Base-by-base conservation (phyloP, 2,888 invertebrate species). In the Drosophila paramelanica region DNA sequence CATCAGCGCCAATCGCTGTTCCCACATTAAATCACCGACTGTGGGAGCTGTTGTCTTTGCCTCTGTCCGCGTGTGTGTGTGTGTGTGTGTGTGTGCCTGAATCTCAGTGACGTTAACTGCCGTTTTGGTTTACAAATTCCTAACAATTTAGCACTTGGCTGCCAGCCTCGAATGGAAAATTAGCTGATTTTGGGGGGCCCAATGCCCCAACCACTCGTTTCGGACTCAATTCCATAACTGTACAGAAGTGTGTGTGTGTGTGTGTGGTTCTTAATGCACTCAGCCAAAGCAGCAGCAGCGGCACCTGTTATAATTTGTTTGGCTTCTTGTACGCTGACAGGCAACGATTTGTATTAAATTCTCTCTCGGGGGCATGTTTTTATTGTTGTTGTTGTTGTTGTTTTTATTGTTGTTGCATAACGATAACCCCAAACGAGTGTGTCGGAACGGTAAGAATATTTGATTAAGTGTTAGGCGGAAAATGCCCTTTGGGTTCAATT, bases 271-370 rank as follows among this genome's bases (percentile, higher is more conserved):
- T 67, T 73, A 77, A 77, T 77, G 76, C 77, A 77, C 70, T 77
- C 77, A 42, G 59, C 55, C 53, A 51, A 31, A 31, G 31, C 31
- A 31, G 10, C 45, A 41, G 1, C 42, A 71, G 55, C 81, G 84
- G 83, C 83, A 83, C 83, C 83, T 83, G 83, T 87, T 83, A 84
- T 81, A 83, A 83, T 83, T 83, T 83, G 83, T 83, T 87, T 83
- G 87, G 87, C 83, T 87, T 86, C 87, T 84, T 81, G 81, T 79
- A 43, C 79, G 83, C 81, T 83, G 83, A 83, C 83, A 83, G 83
- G 57, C 75, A 84, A 77, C 87, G 81, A 83, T 83, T 83, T 83
- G 81, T 86, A 83, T 83, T 79, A 73, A 87, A 87, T 83, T 83
- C 86, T 79, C 56, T 38, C 67, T 57, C 50, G 71, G 67, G 75